phyloP scores from a whole-genome alignment of 1,140 invertebrate species.

The Tribolium madens region DNA sequence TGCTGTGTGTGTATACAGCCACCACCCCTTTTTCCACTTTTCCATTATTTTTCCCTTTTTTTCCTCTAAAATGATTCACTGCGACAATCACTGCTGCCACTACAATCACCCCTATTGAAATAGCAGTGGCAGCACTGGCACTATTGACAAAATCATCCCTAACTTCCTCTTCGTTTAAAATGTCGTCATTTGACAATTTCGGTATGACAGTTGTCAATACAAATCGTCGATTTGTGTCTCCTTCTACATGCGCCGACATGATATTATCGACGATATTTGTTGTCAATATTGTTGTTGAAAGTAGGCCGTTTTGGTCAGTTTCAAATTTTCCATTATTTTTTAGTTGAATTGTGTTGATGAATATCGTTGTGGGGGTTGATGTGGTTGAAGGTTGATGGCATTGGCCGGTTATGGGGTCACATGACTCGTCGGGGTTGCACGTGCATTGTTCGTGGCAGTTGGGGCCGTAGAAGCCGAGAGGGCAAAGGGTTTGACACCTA shows the following conservation, averaged over 20 bases:
- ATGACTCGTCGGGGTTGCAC: background rate
- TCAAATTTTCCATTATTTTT: conserved; percentile 27
- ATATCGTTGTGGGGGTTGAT: background rate
- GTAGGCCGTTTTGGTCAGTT: background rate
- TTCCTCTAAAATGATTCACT: background rate
- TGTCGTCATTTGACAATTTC: conserved; percentile 11
- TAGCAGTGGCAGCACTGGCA: conserved; percentile 35
- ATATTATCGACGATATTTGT: background rate
- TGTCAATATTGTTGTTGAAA: background rate
- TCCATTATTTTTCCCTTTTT: background rate
- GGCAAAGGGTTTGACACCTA: background rate
- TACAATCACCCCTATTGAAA: conserved; percentile 6
- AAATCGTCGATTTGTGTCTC: background rate
- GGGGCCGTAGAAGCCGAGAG: background rate
- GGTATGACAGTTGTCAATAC: background rate
- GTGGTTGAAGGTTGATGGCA: background rate
- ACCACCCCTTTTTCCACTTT: conserved; percentile 13
- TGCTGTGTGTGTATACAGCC: conserved; percentile 62
- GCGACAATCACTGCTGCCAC: conserved; percentile 4
- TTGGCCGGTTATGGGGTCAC: background rate
- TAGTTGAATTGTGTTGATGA: background rate
- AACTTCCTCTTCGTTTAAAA: background rate
- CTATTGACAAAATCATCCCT: conserved; percentile 46
- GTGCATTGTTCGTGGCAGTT: background rate
- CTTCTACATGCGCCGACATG: background rate